Evolutionary conservation across 2,797 vertebrate species (phyloP).

Genomic region (Mormyrops boulengeri): DNA sequence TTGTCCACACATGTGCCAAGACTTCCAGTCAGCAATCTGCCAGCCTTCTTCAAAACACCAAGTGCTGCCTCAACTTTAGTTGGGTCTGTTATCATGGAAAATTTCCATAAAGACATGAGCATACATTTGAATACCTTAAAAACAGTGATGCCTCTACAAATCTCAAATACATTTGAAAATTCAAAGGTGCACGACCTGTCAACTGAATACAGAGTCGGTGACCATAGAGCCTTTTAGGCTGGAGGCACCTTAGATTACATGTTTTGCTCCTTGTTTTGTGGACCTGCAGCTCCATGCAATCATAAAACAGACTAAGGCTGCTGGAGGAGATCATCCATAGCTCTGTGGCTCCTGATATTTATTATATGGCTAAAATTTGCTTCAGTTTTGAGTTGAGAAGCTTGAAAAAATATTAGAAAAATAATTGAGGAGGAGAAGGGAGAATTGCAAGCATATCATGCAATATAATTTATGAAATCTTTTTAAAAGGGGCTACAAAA

Average conservation of each 20-base stretch:
- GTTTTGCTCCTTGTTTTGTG: background rate
- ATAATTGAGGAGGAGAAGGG: background rate
- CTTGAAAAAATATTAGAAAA: background rate
- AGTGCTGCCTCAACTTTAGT: background rate
- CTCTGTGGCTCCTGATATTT: background rate
- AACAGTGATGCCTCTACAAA: background rate
- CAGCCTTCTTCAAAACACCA: background rate
- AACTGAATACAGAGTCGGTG: background rate
- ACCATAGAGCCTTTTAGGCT: background rate
- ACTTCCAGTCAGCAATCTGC: background rate
- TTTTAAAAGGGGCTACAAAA: background rate
- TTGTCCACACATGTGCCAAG: background rate
- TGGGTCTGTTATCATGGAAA: background rate
- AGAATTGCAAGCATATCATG: background rate
- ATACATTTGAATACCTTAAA: background rate
- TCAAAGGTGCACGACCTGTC: background rate
- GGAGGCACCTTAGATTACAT: background rate
- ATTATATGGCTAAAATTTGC: background rate
- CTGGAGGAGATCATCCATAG: background rate
- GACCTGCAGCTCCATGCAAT: background rate
- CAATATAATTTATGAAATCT: slow-evolving; percentile 2
- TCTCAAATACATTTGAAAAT: background rate
- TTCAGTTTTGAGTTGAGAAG: background rate
- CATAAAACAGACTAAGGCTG: background rate
- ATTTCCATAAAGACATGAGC: background rate